These are phyloP conservation scores for Oscheius myriophilus DNA, from an alignment of 2,888 invertebrate genomes.

Conservation along the genomic window DNA sequence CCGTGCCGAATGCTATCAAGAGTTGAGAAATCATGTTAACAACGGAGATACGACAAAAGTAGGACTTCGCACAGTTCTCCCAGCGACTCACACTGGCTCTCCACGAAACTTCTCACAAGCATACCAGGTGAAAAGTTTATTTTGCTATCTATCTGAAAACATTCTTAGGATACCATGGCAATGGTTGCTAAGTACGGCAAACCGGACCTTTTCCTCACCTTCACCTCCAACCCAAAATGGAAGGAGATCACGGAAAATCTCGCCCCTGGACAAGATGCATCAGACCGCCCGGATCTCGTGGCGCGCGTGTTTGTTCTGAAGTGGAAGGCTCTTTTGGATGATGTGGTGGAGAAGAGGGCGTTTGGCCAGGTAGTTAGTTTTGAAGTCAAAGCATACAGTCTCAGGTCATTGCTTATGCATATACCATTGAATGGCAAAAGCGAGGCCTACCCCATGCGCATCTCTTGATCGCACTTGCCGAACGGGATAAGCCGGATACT, in stretches of 20 bases:
- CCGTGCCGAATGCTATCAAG: too few relatives aligned
- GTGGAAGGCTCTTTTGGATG: constrained; percentile 43
- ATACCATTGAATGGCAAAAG: constrained; percentile 68
- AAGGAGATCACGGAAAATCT: constrained; percentile 58
- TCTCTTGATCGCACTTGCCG: constrained; percentile 53
- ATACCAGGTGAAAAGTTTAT: too few relatives aligned
- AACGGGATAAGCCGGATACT: constrained; percentile 52
- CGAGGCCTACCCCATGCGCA: constrained; percentile 67
- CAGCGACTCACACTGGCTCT: too few relatives aligned
- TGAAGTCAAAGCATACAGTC: too few relatives aligned
- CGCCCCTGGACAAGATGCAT: constrained; percentile 33
- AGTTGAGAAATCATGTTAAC: too few relatives aligned
- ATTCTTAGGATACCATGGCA: constrained; percentile 50
- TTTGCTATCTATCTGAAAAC: not conserved
- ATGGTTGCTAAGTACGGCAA: constrained; percentile 56
- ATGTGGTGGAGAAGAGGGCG: constrained; percentile 46
- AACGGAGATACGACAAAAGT: too few relatives aligned
- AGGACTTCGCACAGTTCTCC: too few relatives aligned
- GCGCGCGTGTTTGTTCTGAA: constrained; percentile 63
- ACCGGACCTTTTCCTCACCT: constrained; percentile 64
- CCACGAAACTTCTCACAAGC: too few relatives aligned
- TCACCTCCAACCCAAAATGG: constrained; percentile 70
- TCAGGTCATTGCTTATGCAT: constrained; percentile 43
- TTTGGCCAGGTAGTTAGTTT: constrained; percentile 50
- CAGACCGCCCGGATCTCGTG: constrained; percentile 61